Base-by-base conservation (phyloP, 2,888 invertebrate genomes). In the Alviniconcha strummeri region DNA sequence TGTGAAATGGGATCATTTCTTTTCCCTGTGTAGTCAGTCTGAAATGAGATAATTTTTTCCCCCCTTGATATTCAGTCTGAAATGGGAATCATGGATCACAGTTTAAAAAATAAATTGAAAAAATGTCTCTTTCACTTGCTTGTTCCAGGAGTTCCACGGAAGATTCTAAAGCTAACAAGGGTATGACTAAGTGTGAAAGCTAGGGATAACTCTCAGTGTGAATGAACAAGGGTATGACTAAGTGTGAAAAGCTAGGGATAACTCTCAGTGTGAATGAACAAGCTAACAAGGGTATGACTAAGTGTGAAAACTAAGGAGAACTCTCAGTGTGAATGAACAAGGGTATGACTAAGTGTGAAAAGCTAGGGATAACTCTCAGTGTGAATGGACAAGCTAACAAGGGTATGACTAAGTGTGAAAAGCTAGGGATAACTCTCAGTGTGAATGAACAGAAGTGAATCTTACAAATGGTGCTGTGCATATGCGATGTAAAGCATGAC, bases 131-230 rank as follows among this genome's bases (percentile, higher is more conserved):
- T 52, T 82, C 36, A 3, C 36, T 11, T 74, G 75, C 74, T 55
- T 78, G 54, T 83, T 85, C 15, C 81, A 85, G 85, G 75, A 54
- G 78, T 85, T 64, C 83, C 83, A 57, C 83, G 85, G 17, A 78
- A 83, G 60, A 85, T 85, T 57, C 69, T 85, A n/a, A 78, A 83
- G 69, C n/a, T 85, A 6, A 74, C 55, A 76, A 76, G 84, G 57
- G 74, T 52, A 19, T 57, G 52, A 76, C 54, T 52, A 13, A 67
- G 72, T 57, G 60, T 67, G 36, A 36, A 36, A 36, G 36, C 36
- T 36, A 36, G 36, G 36, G 36, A 36, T 0, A 36, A 36, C 36
- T 36, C 36, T 36, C 36, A 36, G 36, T 36, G 36, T 36, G 36
- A 36, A 36, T 36, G 36, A 9, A 72, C 52, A 75, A 75, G 83